Percentiles rank a stretch among this genome's conserved stretches.
Evolutionary conservation across 2,888 invertebrate genomes (phyloP).

Genomic region (Lochmaea capreae): DNA sequence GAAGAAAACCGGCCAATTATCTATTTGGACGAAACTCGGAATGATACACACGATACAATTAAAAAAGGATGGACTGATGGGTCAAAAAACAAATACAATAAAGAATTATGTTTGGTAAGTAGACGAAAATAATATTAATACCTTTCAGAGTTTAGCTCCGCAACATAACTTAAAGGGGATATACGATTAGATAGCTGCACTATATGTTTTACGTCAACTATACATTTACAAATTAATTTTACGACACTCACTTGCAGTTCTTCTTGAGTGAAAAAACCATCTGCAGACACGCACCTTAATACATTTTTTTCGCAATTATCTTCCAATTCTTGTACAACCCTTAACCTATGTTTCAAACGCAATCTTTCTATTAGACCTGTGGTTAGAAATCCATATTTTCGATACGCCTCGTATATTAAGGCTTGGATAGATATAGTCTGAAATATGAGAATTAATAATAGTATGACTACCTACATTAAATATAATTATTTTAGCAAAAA

Average conservation of each 20-base stretch:
- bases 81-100: no score
- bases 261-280: conserved; percentile 73
- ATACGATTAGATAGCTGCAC: no score
- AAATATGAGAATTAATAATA: conserved; percentile 45
- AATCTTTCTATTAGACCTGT: conserved; percentile 90
- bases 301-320: conserved; percentile 90
- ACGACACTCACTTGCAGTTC: conserved; percentile 68
- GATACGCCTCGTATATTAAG: conserved; percentile 88
- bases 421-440: conserved; percentile 84
- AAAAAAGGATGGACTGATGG: no score
- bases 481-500: not conserved
- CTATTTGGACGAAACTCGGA: no score
- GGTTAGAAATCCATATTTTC: conserved; percentile 82
- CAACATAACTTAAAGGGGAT: no score
- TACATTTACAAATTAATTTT: conserved; percentile 1
- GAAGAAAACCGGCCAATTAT: no score
- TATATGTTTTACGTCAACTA: no score
- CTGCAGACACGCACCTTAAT: conserved; percentile 83
- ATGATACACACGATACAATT: no score
- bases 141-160: no score
- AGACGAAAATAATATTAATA: no score
- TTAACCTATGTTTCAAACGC: conserved; percentile 88
- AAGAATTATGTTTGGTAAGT: no score
- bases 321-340: conserved; percentile 93
- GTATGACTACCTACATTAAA: not conserved